A percentile compares a stretch with the other conserved stretches of the same genome.
phyloP scores from a whole-genome alignment of 2,888 invertebrate genomes.

The Nemoura dubitans region DNA sequence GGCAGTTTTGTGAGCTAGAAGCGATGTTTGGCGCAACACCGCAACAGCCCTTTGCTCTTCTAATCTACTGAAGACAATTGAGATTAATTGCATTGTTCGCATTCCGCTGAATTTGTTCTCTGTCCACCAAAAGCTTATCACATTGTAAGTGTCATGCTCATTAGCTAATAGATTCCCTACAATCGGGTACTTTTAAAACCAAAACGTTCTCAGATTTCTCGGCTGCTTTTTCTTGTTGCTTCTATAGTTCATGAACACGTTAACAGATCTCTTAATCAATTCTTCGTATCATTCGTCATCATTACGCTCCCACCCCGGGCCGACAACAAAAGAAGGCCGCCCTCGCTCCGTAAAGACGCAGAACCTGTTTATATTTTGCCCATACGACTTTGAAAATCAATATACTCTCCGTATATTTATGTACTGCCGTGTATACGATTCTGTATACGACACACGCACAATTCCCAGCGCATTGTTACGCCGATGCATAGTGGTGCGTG shows the following conservation, averaged over 20 bases:
- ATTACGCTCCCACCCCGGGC: conserved; percentile 35
- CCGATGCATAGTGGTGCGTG: not conserved
- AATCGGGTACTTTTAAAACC: too few relatives aligned
- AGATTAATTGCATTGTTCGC: not conserved
- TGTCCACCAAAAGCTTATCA: not conserved
- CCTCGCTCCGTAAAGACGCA: not conserved
- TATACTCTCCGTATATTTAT: not conserved
- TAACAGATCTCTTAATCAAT: conserved; percentile 44
- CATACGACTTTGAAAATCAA: conserved; percentile 1
- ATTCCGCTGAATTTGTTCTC: not conserved
- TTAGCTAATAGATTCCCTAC: not conserved
- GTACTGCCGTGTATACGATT: not conserved
- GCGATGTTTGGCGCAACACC: too few relatives aligned
- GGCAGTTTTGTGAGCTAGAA: too few relatives aligned
- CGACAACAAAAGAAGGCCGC: conserved; percentile 24
- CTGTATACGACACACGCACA: not conserved
- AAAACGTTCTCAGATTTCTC: not conserved
- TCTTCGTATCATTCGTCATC: conserved; percentile 48
- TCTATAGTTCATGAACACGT: not conserved
- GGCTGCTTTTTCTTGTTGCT: not conserved
- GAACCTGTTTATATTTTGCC: not conserved
- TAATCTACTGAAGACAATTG: not conserved
- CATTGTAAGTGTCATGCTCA: not conserved
- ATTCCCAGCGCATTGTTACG: not conserved
- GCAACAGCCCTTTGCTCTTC: too few relatives aligned